Percentiles rank a stretch among this genome's conserved stretches.
Evolutionary conservation across 2,888 invertebrate species (phyloP).

Genomic region (Microctonus brassicae): DNA sequence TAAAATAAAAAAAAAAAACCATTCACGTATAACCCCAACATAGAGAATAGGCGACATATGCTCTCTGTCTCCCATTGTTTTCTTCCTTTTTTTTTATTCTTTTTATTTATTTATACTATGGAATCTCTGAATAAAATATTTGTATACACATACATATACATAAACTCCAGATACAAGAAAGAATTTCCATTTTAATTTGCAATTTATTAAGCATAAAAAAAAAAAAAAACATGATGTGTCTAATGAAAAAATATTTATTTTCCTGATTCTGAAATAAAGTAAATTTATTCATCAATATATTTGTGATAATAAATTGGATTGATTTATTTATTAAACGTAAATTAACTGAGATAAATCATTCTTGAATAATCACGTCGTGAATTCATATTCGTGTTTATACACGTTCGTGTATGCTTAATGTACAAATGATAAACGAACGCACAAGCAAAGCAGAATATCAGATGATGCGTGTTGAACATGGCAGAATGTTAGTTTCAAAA

Average conservation of each 20-base stretch:
- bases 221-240: neutral
- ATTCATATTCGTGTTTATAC: too few relatives aligned
- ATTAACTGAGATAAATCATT: too few relatives aligned
- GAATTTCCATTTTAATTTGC: slow-evolving; percentile 56
- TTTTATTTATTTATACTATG: slow-evolving; percentile 40
- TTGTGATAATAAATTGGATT: neutral
- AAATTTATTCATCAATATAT: neutral
- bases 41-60: slow-evolving; percentile 55
- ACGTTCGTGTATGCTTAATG: neutral
- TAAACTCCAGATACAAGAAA: slow-evolving; percentile 39
- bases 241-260: neutral
- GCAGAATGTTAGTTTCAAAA: neutral
- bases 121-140: slow-evolving; percentile 52
- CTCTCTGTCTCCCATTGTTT: slow-evolving; percentile 33
- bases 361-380: too few relatives aligned
- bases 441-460: neutral
- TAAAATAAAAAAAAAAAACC: slow-evolving; percentile 42
- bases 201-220: slow-evolving; percentile 44
- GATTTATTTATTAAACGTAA: too few relatives aligned
- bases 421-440: neutral
- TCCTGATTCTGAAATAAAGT: neutral
- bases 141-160: neutral
- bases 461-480: slow-evolving; percentile 5
- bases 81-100: slow-evolving; percentile 30
- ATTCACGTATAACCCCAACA: slow-evolving; percentile 30